Evolutionary conservation across 2,113 vertebrate species (phyloP), one percentile per base, ranked within the genome.

Genomic region (Poeciliopsis occidentalis): DNA sequence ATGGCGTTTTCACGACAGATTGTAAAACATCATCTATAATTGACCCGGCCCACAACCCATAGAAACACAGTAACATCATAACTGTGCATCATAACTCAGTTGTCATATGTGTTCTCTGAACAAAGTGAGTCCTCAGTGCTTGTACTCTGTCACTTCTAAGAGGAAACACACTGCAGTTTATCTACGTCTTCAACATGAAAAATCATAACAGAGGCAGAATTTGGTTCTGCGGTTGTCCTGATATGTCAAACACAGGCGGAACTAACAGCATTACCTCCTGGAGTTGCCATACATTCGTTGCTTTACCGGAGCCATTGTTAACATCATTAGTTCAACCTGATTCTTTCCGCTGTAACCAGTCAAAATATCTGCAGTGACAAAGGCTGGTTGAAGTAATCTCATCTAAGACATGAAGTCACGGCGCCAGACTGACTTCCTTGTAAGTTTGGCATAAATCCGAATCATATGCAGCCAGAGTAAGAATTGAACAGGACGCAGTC

Each of bases 201-300:
- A 37, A 44, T 44, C 65, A 67, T 26, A 47, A 51, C 39, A 51
- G 1, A 47, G 47, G 13, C n/a, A 41, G 37, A 67, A 5, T 12
- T n/a, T 31, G 30, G 15, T 51, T 30, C 10, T 11, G 27, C 1
- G 17, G 44, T 31, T 10, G 27, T 31, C 29, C 13, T 66, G 64
- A 29, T 41, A 66, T 69, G 27, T 66, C 63, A 67, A 47, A 61
- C n/a, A 44, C 39, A 47, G 57, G 17, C 31, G n/a, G 32, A 61
- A 67, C n/a, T 71, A 72, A 72, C 44, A 72, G 10, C 76, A 27
- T 61, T 71, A 61, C 69, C 64, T 71, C 62, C 68, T 71, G 34
- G 47, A 41, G 44, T 60, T 71, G 68, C 61, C 39, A 15, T 71
- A 24, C 51, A 34, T 67, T 61, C 32, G 29, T 51, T 78, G 37